Conservation (phyloP, 2,797 vertebrate species). For the Dallia pectoralis region DNA sequence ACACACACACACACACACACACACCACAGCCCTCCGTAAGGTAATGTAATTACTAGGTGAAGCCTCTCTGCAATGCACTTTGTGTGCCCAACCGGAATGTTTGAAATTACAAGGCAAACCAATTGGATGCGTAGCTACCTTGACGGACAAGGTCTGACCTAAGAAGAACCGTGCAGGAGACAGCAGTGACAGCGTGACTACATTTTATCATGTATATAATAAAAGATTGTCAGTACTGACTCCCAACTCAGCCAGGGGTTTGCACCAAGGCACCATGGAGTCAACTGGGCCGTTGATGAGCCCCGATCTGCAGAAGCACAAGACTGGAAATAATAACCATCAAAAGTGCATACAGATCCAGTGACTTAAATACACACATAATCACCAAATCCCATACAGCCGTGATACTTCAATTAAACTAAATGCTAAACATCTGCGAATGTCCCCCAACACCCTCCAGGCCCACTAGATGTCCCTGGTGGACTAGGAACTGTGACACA, state of each 20-base stretch:
- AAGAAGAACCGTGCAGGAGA: constrained; percentile 23
- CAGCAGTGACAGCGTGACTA: background rate
- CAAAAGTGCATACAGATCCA: no score
- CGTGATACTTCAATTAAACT: no score
- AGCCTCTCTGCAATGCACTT: constrained; percentile 2
- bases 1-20: background rate
- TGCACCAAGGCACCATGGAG: no score
- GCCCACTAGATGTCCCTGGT: no score
- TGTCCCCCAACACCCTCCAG: no score
- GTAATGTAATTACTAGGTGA: constrained; percentile 17
- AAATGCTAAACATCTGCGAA: no score
- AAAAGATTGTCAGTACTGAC: background rate
- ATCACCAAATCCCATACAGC: no score
- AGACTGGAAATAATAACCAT: no score
- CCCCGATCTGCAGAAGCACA: no score
- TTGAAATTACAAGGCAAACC: constrained; percentile 47
- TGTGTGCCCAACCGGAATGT: constrained; percentile 26
- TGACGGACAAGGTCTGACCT: constrained; percentile 1
- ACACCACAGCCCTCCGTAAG: constrained; percentile 21
- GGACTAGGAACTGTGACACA: no score
- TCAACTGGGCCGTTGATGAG: no score
- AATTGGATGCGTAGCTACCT: constrained; percentile 6
- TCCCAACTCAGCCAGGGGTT: background rate
- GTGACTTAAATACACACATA: no score
- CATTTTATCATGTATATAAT: background rate